phyloP scores from a whole-genome alignment of 2,888 invertebrate species.

The Steinernema scapterisci region DNA sequence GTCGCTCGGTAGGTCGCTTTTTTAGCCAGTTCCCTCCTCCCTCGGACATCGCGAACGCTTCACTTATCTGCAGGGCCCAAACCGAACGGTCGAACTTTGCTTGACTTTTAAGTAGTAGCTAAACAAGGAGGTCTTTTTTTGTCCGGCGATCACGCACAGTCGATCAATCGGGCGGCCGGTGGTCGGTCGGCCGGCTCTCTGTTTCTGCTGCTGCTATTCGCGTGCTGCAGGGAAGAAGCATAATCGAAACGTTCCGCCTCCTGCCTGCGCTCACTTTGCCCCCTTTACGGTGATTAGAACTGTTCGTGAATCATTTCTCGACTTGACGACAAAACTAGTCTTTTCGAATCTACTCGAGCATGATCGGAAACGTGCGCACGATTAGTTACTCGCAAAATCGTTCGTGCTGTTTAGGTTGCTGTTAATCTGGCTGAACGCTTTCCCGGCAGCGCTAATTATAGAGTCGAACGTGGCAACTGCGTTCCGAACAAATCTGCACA shows the following conservation, averaged over 20 bases:
- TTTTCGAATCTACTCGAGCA: conserved; percentile 8
- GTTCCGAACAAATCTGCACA: no score
- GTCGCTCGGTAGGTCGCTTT: conserved; percentile 23
- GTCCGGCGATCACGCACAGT: neutral
- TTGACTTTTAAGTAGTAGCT: no score
- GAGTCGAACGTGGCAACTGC: no score
- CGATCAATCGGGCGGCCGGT: neutral
- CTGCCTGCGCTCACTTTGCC: neutral
- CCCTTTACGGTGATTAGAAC: neutral
- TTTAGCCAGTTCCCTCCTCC: no score
- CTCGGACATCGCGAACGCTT: no score
- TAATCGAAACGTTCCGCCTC: conserved; percentile 1
- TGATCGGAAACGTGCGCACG: neutral
- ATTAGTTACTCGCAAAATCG: neutral
- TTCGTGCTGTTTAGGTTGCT: no score
- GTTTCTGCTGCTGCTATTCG: neutral
- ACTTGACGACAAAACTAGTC: neutral
- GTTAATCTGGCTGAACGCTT: no score
- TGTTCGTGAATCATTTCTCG: neutral
- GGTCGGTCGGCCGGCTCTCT: neutral
- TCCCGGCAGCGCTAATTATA: no score
- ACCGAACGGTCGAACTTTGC: no score
- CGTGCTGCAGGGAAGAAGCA: conserved; percentile 4
- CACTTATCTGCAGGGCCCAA: no score
- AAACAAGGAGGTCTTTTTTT: neutral